phyloP scores from a whole-genome alignment of 2,797 vertebrate genomes.

The Siniperca scherzeri region DNA sequence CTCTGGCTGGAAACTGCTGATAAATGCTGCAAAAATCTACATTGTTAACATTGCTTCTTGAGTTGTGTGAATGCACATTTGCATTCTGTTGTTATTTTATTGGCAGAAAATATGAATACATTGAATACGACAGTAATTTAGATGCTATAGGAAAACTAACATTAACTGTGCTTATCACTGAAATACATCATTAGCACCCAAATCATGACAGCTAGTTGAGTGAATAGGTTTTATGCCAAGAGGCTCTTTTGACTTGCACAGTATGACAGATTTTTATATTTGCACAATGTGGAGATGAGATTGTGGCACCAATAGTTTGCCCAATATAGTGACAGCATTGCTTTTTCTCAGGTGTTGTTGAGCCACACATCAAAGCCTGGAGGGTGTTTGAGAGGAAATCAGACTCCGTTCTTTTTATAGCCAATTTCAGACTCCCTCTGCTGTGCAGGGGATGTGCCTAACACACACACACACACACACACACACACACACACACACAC shows the following conservation, averaged over 20 bases:
- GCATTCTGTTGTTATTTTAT: conserved; percentile 28
- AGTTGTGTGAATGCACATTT: conserved; percentile 20
- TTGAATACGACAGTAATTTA: conserved; percentile 36
- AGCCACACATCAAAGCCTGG: conserved; percentile 71
- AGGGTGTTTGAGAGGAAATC: conserved; percentile 74
- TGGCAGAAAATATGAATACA: conserved; percentile 26
- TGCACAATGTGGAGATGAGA: conserved; percentile 65
- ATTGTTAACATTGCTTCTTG: background rate
- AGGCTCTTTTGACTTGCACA: conserved; percentile 51
- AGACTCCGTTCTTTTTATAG: conserved; percentile 82
- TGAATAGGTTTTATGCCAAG: conserved; percentile 55
- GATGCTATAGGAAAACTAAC: conserved; percentile 40
- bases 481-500: background rate
- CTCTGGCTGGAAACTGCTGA: conserved; percentile 12
- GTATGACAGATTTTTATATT: conserved; percentile 69
- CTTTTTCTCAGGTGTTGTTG: conserved; percentile 74
- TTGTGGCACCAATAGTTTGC: conserved; percentile 46
- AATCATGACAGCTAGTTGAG: conserved; percentile 48
- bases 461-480: conserved; percentile 32
- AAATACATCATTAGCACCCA: conserved; percentile 47
- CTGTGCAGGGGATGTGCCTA: conserved; percentile 53
- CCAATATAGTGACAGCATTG: conserved; percentile 53
- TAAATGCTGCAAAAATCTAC: conserved; percentile 13
- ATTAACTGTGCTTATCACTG: conserved; percentile 35
- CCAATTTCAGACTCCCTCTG: conserved; percentile 70